These are phyloP conservation scores for Neodiprion fabricii DNA, from an alignment of 1,140 invertebrate genomes.

Conservation along the genomic window DNA sequence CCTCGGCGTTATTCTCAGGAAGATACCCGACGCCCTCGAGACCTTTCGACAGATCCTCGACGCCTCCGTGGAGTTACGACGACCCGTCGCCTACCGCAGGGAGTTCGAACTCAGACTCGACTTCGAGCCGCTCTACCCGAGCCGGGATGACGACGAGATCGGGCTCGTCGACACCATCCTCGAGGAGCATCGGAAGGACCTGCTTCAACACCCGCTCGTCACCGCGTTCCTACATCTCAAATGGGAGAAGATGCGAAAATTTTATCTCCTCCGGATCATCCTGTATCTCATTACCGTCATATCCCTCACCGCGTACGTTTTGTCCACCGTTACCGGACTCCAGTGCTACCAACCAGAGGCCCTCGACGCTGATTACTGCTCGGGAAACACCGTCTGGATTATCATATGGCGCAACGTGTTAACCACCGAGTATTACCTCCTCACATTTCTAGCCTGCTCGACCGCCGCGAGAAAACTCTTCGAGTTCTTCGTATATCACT, in stretches of 20 bases:
- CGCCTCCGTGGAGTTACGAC: conserved; percentile 63
- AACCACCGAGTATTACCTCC: conserved; percentile 65
- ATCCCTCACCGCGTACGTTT: conserved; percentile 66
- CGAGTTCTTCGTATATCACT: conserved; percentile 65
- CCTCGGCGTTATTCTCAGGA: conserved; percentile 67
- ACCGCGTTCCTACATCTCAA: conserved; percentile 70
- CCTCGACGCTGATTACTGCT: conserved; percentile 57
- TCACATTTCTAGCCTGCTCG: conserved; percentile 62
- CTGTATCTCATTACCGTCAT: conserved; percentile 68
- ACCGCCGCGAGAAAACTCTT: conserved; percentile 66
- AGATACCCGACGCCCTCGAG: conserved; percentile 66
- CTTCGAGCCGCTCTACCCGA: conserved; percentile 65
- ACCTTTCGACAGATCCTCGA: conserved; percentile 65
- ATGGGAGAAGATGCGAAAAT: conserved; percentile 72
- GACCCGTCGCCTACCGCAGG: conserved; percentile 63
- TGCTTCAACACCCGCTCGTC: conserved; percentile 69
- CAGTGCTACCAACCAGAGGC: conserved; percentile 52
- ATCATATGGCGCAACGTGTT: conserved; percentile 59
- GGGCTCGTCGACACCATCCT: conserved; percentile 69
- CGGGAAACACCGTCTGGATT: conserved; percentile 60
- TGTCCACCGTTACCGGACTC: conserved; percentile 61
- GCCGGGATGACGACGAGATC: conserved; percentile 66
- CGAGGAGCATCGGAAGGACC: conserved; percentile 67
- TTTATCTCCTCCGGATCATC: conserved; percentile 67
- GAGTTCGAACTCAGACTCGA: conserved; percentile 69